Conservation (phyloP, 2,888 invertebrate genomes). For the Drosophila maculinotata region DNA sequence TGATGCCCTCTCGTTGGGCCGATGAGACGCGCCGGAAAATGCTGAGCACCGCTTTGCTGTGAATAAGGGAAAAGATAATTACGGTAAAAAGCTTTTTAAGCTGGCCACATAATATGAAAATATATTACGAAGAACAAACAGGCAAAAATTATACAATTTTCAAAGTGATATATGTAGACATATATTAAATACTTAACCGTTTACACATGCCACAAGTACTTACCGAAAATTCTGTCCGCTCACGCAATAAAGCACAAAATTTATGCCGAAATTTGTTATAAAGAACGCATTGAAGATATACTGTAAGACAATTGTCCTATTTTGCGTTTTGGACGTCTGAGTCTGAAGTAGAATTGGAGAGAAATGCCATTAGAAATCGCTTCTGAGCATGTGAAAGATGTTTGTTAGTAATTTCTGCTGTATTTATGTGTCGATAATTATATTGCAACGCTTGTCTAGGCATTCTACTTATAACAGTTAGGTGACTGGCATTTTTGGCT, state of each 20-base stretch:
- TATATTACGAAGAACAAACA: too few relatives aligned
- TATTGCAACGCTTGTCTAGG: too few relatives aligned
- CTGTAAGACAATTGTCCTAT: conserved; percentile 87
- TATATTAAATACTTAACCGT: too few relatives aligned
- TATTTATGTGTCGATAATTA: too few relatives aligned
- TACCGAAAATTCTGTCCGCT: conserved; percentile 92
- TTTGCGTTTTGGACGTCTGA: conserved; percentile 82
- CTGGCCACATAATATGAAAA: neutral
- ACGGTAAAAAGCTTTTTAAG: conserved; percentile 10
- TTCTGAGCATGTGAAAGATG: neutral
- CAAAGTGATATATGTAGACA: too few relatives aligned
- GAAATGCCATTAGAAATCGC: neutral
- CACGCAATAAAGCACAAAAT: conserved; percentile 92
- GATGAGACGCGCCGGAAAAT: conserved; percentile 83
- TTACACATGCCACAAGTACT: conserved; percentile 47
- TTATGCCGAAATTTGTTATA: conserved; percentile 93
- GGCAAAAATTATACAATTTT: too few relatives aligned
- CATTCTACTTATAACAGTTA: neutral
- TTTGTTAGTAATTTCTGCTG: too few relatives aligned
- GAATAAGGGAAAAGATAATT: conserved; percentile 23
- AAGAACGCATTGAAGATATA: conserved; percentile 90
- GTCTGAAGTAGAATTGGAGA: conserved; percentile 74
- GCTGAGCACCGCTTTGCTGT: conserved; percentile 84
- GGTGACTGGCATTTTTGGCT: too few relatives aligned
- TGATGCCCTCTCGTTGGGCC: conserved; percentile 81